Evolutionary conservation across 2,797 vertebrate species (phyloP), one percentile per base, ranked within the genome.

Genomic region (Fundulus diaphanus): DNA sequence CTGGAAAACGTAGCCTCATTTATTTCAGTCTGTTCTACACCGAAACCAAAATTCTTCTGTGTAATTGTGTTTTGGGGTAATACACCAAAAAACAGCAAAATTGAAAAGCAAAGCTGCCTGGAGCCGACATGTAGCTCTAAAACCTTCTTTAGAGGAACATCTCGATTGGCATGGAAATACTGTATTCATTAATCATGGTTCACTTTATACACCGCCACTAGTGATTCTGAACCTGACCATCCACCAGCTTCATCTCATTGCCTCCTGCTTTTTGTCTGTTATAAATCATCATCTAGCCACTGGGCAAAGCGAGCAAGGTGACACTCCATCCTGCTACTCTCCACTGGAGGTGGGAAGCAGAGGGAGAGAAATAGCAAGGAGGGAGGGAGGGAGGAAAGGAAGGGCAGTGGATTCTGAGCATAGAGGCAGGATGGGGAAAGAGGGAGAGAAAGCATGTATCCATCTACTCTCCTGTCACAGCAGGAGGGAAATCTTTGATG

Each of bases 231-330:
- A 89, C 57, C 81, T 49, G 79, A 73, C 82, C 77, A 80, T 89
- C 84, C 82, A 88, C 82, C 79, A 79, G 85, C 74, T 82, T 83
- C 87, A 86, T 90, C 78, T 87, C 70, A 71, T 80, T 78, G 72
- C 78, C 77, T 71, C 74, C 70, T 4, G 31, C 78, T 84, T 85
- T n/a, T 83, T 73, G 79, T 49, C 68, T 49, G 74, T 85, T 67
- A 93, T 92, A 92, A 92, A 92, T 94, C 93, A 92, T 87, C 85
- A 86, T 88, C 82, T 76, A 85, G 89, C 87, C 85, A 85, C 83
- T 81, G 82, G 88, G 87, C 81, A 68, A 70, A 80, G 73, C 83
- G 84, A 87, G 82, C 89, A 92, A 92, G 90, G 90, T 92, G 91
- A 92, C 92, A 90, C 89, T 85, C 84, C 83, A 80, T 73, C 70